Evolutionary conservation across 2,888 invertebrate genomes (phyloP), one percentile per base, ranked within the genome.

Genomic region (Hermaeophaga mercurialis): DNA sequence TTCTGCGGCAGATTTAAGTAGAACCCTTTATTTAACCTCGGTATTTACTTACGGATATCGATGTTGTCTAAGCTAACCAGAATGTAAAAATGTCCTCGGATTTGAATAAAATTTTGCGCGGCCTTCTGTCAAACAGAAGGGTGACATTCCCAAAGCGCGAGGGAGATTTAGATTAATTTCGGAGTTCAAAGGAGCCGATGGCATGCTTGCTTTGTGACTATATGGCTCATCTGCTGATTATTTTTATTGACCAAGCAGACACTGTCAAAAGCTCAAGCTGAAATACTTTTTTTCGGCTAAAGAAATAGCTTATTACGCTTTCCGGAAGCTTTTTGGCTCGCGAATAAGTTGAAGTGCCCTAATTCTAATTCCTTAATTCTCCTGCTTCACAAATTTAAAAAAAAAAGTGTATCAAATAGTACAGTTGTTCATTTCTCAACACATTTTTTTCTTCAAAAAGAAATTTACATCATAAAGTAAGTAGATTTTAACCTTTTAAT

Each of bases 151-250:
- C 64, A 66, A 63, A 62, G 66, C 59, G 62, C 59, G 52, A 58
- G 67, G 70, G 68, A 66, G 66, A 68, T 70, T 67, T 65, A 70
- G 70, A 72, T 72, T 72, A 71, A 71, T 72, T 71, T 67, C 64
- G 62, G 68, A 71, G 73, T 73, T 73, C 73, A 73, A 73, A 73
- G 73, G 70, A 69, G 66, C 70, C 71, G 65, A 67, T 67, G 67
- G 70, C 68, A 69, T 72, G 70, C 71, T 70, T 70, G 72, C 71
- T 71, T 72, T 71, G 69, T 70, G 69, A 71, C 71, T 71, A 61
- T 67, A 70, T 69, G 73, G 70, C 69, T 73, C 72, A 73, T 73
- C 72, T 72, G 69, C 70, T 71, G 71, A 73, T 73, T 73, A 72
- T 71, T 71, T 71, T 71, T 71, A 71, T 70, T 72, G 71, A 71